Evolutionary conservation across 2,888 invertebrate genomes (phyloP).

Genomic region (Nesidiocoris tenuis): DNA sequence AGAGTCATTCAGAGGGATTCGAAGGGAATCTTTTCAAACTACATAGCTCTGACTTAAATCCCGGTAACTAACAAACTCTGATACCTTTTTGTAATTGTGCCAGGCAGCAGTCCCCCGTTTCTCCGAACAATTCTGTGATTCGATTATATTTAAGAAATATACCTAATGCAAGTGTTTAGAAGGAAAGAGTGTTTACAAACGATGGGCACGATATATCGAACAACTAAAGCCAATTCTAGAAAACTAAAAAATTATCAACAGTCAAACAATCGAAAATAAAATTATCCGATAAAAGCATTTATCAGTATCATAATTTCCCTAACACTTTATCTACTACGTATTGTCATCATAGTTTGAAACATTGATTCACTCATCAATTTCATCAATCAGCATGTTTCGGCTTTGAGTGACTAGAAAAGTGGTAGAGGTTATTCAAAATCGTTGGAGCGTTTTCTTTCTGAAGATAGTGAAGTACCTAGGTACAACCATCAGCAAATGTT

Average conservation of each 20-base stretch:
- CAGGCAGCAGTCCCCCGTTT: constrained; percentile 40
- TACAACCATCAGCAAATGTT: no score
- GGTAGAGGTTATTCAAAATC: no score
- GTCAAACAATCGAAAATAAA: neutral
- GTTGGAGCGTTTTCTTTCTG: no score
- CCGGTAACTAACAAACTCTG: neutral
- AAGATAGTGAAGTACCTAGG: no score
- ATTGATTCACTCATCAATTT: neutral
- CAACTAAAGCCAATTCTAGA: neutral
- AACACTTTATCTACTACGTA: constrained; percentile 12
- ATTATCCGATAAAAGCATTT: neutral
- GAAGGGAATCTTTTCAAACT: neutral
- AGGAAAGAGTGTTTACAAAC: neutral
- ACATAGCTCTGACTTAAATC: neutral
- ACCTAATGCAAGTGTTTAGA: neutral
- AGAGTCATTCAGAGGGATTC: neutral
- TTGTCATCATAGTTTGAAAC: constrained; percentile 38
- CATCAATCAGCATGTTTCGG: no score
- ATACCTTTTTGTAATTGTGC: neutral
- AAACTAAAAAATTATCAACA: no score
- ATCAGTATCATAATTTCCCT: neutral
- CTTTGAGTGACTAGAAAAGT: no score
- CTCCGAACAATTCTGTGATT: constrained; percentile 24
- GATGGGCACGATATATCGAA: neutral
- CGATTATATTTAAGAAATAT: neutral